Evolutionary conservation across 1,140 invertebrate species (phyloP).

Genomic region (Apis laboriosa): DNA sequence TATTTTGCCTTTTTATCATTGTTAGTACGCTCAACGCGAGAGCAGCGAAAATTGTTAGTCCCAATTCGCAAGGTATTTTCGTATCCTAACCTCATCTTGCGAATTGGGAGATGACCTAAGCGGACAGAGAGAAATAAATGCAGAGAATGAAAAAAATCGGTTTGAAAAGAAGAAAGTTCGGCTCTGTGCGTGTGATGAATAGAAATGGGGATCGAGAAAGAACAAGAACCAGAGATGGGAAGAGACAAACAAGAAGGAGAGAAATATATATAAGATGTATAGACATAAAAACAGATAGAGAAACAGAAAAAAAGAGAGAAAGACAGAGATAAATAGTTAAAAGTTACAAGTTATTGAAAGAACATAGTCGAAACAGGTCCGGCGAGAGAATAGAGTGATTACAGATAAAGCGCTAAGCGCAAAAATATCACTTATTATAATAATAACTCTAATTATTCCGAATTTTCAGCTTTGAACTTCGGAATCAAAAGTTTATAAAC

Average conservation of each 20-base stretch:
- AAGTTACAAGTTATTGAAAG: not conserved
- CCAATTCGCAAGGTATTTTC: conserved; percentile 9
- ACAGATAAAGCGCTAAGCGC: conserved; percentile 42
- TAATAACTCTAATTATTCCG: not conserved
- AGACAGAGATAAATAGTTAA: not conserved
- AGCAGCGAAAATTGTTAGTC: conserved; percentile 8
- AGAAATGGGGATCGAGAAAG: conserved; percentile 23
- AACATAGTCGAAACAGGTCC: conserved; percentile 29
- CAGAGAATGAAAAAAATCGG: conserved; percentile 36
- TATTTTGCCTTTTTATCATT: not conserved
- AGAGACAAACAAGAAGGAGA: conserved; percentile 20
- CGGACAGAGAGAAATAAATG: conserved; percentile 40
- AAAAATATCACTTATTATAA: conserved; percentile 25
- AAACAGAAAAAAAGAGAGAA: conserved; percentile 14
- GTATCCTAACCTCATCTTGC: conserved; percentile 1
- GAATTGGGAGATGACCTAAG: conserved; percentile 33
- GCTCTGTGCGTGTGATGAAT: conserved; percentile 17
- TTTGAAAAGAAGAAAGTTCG: conserved; percentile 10
- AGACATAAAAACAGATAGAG: conserved; percentile 24
- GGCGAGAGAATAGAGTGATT: conserved; percentile 33
- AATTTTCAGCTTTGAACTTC: not conserved
- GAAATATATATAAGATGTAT: not conserved
- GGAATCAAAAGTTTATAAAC: not conserved
- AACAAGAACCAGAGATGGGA: conserved; percentile 1
- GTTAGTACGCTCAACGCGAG: conserved; percentile 28